Percentiles rank a stretch among this genome's conserved stretches.
Conservation (phyloP, 2,888 invertebrate genomes). For the Drosophila fungiperda region DNA sequence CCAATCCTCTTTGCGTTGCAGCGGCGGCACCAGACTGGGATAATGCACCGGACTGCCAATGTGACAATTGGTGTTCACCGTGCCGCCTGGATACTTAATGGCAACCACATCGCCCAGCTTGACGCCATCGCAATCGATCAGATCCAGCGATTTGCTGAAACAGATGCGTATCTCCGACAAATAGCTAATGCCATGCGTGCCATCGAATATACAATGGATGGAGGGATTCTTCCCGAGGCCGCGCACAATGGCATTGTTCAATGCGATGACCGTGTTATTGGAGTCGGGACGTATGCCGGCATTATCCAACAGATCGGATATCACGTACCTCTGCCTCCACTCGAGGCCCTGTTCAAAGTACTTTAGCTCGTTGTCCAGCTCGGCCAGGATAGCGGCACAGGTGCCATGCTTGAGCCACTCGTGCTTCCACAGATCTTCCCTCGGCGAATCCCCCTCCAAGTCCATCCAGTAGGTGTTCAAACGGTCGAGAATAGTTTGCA, state of each 20-base stretch:
- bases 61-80: conserved; percentile 88
- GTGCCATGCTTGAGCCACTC: conserved; percentile 95
- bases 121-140: conserved; percentile 89
- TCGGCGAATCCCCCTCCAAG: conserved; percentile 86
- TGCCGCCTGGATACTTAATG: conserved; percentile 80
- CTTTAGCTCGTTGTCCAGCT: conserved; percentile 88
- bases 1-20: conserved; percentile 75
- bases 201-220: conserved; percentile 88
- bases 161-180: conserved; percentile 91
- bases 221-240: conserved; percentile 87
- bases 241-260: conserved; percentile 86
- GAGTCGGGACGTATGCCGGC: conserved; percentile 87
- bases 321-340: conserved; percentile 87
- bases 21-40: conserved; percentile 85
- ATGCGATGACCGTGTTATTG: conserved; percentile 85
- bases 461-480: conserved; percentile 90
- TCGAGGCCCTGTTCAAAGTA: conserved; percentile 89
- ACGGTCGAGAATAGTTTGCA: conserved; percentile 87
- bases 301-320: conserved; percentile 87
- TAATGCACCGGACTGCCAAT: conserved; percentile 86
- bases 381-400: conserved; percentile 88
- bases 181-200: conserved; percentile 87
- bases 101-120: conserved; percentile 73
- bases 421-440: conserved; percentile 90
- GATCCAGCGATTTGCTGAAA: conserved; percentile 88